These are phyloP conservation scores for Sclerurus mexicanus DNA, from an alignment of 2,113 vertebrate genomes.

Conservation along the genomic window DNA sequence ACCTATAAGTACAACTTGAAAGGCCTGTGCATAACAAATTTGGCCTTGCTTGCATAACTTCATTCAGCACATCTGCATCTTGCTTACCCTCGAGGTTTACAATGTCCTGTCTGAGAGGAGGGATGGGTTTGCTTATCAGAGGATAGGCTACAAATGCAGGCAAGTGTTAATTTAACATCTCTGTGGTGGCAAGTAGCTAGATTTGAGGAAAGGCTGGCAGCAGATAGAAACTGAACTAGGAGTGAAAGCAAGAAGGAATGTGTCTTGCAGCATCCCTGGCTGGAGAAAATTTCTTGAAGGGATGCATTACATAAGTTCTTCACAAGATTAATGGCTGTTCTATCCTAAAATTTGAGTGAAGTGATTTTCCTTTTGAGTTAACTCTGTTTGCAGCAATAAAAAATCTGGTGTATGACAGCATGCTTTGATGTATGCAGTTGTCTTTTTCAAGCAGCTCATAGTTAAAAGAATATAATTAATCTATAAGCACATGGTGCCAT, in stretches of 20 bases:
- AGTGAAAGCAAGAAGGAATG: neutral
- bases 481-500: neutral
- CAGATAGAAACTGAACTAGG: neutral
- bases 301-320: neutral
- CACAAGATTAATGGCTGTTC: neutral
- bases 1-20: neutral
- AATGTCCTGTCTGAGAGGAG: neutral
- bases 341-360: neutral
- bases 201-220: neutral
- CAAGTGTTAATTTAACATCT: neutral
- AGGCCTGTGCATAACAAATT: neutral
- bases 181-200: neutral
- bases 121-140: neutral
- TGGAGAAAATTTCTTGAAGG: neutral
- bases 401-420: neutral
- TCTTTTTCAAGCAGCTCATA: neutral
- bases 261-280: neutral
- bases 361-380: neutral
- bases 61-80: neutral
- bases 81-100: neutral
- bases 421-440: neutral
- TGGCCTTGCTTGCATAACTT: neutral
- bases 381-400: neutral
- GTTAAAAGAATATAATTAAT: neutral
- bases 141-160: neutral